A percentile compares a stretch with the other conserved stretches of the same genome.
These are phyloP conservation scores for Philhelius pedissequus DNA, from an alignment of 2,888 invertebrate genomes.

Conservation along the genomic window DNA sequence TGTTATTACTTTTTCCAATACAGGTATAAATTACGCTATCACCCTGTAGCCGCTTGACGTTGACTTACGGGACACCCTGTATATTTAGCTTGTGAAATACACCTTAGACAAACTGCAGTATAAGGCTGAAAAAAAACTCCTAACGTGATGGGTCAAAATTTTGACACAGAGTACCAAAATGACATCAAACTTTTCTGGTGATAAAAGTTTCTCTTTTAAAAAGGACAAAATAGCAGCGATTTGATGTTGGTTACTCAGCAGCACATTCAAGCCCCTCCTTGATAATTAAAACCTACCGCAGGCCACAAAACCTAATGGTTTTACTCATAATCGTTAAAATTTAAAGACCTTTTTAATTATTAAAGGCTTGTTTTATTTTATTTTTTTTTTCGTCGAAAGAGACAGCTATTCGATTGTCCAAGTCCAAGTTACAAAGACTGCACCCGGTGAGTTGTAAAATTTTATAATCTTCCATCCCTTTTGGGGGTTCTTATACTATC, in stretches of 20 bases:
- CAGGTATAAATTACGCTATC: too few species aligned
- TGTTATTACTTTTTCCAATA: too few species aligned
- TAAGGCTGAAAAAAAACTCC: not conserved
- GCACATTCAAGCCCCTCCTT: conserved; percentile 16
- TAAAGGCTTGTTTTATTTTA: conserved; percentile 32
- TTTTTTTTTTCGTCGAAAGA: not conserved
- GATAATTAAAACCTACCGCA: conserved; percentile 59
- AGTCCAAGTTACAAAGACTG: conserved; percentile 6
- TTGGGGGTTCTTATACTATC: not conserved
- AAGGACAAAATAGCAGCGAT: not conserved
- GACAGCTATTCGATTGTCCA: conserved; percentile 52
- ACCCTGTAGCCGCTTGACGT: too few species aligned
- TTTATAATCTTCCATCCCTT: conserved; percentile 41
- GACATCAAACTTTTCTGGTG: conserved; percentile 23
- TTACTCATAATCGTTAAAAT: conserved; percentile 64
- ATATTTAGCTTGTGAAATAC: not conserved
- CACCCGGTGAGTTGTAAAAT: conserved; percentile 56
- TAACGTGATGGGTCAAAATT: conserved; percentile 7
- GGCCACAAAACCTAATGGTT: conserved; percentile 50
- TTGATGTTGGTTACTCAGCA: not conserved
- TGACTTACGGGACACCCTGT: too few species aligned
- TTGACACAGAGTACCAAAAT: conserved; percentile 12
- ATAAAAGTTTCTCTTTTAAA: conserved; percentile 22
- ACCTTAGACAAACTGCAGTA: not conserved
- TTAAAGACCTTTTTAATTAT: conserved; percentile 65